Percentiles rank a stretch among this genome's conserved stretches.
Conservation (phyloP, 2,888 invertebrate species). For the Acleris holmiana region DNA sequence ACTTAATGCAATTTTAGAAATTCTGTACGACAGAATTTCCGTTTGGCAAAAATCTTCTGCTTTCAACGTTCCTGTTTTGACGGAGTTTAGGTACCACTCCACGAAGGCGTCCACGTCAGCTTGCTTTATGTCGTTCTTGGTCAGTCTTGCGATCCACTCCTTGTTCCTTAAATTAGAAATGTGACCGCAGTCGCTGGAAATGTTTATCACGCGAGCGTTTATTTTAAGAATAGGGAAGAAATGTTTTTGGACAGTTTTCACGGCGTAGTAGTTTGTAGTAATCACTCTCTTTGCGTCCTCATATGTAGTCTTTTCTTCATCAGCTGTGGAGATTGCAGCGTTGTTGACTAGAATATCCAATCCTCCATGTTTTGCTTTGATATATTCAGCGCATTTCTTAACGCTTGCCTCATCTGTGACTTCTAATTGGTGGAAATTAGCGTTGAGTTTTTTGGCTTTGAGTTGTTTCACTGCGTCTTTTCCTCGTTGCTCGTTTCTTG, state of each 20-base stretch:
- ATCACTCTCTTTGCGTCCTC: conserved; percentile 38
- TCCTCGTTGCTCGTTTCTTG: conserved; percentile 33
- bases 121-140: conserved; percentile 41
- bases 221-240: conserved; percentile 46
- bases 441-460: conserved; percentile 34
- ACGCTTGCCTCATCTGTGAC: conserved; percentile 36
- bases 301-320: conserved; percentile 29
- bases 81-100: conserved; percentile 47
- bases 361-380: conserved; percentile 37
- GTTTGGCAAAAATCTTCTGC: conserved; percentile 43
- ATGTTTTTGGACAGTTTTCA: conserved; percentile 28
- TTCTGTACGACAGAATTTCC: conserved; percentile 42
- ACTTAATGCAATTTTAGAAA: conserved; percentile 47
- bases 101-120: conserved; percentile 47
- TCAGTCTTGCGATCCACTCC: conserved; percentile 46
- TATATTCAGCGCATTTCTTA: conserved; percentile 25
- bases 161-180: conserved; percentile 46
- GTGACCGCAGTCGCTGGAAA: conserved; percentile 50
- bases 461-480: conserved; percentile 34
- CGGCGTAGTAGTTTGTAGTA: conserved; percentile 32
- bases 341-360: conserved; percentile 39
- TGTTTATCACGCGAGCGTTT: conserved; percentile 48
- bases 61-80: conserved; percentile 44
- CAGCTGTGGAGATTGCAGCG: conserved; percentile 27
- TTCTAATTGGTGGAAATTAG: conserved; percentile 36